Percentiles rank a stretch among this genome's conserved stretches.
Evolutionary conservation across 2,113 vertebrate genomes (phyloP).

Genomic region (Rhea americana): DNA sequence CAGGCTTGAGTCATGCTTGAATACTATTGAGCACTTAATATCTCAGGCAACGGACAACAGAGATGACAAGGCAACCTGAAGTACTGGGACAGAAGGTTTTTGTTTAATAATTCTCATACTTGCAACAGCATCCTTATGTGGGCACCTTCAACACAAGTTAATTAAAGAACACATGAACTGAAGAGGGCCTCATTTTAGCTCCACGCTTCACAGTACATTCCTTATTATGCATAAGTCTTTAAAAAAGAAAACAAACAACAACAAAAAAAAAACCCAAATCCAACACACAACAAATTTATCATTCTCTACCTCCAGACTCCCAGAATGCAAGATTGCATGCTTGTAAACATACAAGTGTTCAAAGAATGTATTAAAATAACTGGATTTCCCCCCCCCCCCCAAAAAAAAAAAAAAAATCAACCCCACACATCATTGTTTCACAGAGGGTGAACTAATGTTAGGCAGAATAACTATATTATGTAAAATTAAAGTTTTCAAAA

Average conservation of each 20-base stretch:
- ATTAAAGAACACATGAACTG: neutral
- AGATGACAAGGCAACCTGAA: neutral
- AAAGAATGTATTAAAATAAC: neutral
- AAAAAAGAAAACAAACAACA: neutral
- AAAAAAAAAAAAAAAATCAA: neutral
- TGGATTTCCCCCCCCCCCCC: too few species aligned
- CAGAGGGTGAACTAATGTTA: neutral
- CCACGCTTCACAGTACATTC: neutral
- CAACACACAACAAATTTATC: neutral
- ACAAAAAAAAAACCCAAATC: too few species aligned
- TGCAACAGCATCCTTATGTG: neutral
- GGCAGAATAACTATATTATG: neutral
- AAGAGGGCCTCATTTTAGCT: neutral
- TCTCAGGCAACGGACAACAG: neutral
- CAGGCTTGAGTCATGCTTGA: neutral
- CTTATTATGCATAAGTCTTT: neutral
- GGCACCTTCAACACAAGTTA: fast-evolving
- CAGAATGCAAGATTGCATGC: neutral
- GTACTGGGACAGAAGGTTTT: neutral
- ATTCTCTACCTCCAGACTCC: neutral
- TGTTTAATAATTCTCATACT: neutral
- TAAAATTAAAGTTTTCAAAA: neutral
- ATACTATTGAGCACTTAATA: neutral
- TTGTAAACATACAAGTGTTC: neutral
- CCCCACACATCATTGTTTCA: too few species aligned